A percentile compares a stretch with the other conserved stretches of the same genome.
Evolutionary conservation across 1,140 invertebrate genomes (phyloP).

Genomic region (Drosophila bocki): DNA sequence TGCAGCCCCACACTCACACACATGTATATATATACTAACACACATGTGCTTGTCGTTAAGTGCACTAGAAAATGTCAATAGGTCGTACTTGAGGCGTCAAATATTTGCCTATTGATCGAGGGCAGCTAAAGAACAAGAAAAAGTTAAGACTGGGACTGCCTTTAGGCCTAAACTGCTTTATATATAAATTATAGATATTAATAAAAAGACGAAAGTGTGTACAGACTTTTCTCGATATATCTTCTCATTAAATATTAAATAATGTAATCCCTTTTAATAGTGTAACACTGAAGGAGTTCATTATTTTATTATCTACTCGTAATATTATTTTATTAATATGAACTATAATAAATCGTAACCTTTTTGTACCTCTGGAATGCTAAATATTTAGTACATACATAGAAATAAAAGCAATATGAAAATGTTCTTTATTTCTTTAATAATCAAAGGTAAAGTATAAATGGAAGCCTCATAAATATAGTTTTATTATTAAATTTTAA

Average conservation of each 20-base stretch:
- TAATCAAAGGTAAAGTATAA: neutral
- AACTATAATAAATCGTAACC: neutral
- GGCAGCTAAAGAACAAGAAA: slow-evolving; percentile 41
- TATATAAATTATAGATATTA: no score
- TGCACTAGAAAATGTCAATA: slow-evolving; percentile 76
- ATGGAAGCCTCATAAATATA: neutral
- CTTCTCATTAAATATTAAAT: neutral
- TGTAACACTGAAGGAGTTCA: neutral
- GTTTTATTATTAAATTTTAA: neutral
- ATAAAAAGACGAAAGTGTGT: no score
- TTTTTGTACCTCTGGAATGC: no score
- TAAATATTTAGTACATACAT: neutral
- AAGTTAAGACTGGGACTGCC: neutral
- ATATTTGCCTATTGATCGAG: slow-evolving; percentile 72
- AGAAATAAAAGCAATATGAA: no score
- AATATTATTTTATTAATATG: neutral
- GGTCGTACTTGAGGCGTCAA: slow-evolving; percentile 66
- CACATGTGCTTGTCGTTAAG: slow-evolving; percentile 62
- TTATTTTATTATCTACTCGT: neutral
- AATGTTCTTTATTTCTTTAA: neutral
- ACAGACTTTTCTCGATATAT: neutral
- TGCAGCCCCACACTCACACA: slow-evolving; percentile 51
- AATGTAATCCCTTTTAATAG: rapidly evolving
- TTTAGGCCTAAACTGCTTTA: no score
- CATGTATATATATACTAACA: neutral